These are phyloP conservation scores for Dasysyrphus tricinctus DNA, from an alignment of 2,888 invertebrate species.

Conservation along the genomic window DNA sequence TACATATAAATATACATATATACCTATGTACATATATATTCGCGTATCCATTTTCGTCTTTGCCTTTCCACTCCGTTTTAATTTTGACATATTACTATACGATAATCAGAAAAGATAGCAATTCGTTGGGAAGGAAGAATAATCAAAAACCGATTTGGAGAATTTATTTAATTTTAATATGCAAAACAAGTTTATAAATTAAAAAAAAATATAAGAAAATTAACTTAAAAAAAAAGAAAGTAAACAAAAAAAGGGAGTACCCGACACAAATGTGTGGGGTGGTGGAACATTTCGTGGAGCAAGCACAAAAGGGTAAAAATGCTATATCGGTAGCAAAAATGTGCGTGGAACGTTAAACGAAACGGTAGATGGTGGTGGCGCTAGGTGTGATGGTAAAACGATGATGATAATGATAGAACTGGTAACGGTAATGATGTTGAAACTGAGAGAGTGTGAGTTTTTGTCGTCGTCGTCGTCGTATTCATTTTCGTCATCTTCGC, in stretches of 20 bases:
- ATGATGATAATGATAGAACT: constrained; percentile 67
- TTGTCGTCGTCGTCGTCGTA: constrained; percentile 43
- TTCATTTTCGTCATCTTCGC: not conserved
- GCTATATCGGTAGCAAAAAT: constrained; percentile 74
- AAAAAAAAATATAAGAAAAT: not conserved
- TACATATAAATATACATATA: constrained; percentile 36
- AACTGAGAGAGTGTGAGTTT: constrained; percentile 65
- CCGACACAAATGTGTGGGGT: constrained; percentile 21
- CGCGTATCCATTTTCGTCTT: constrained; percentile 51
- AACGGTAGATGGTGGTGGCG: constrained; percentile 57
- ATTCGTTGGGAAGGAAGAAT: constrained; percentile 18
- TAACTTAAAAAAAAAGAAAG: constrained; percentile 31
- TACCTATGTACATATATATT: constrained; percentile 16
- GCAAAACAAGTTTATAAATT: constrained; percentile 6
- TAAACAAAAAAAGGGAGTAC: constrained; percentile 46
- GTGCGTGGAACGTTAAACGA: constrained; percentile 69
- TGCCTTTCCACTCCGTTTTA: constrained; percentile 41
- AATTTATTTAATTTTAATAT: constrained; percentile 11
- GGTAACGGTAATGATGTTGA: constrained; percentile 67
- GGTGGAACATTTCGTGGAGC: constrained; percentile 27
- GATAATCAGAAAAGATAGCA: constrained; percentile 44
- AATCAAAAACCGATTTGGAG: constrained; percentile 8
- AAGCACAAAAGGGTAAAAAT: constrained; percentile 64
- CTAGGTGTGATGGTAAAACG: constrained; percentile 62
- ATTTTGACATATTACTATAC: constrained; percentile 55